Conservation (phyloP, 2,797 vertebrate genomes). For the Macrochelys suwanniensis region DNA sequence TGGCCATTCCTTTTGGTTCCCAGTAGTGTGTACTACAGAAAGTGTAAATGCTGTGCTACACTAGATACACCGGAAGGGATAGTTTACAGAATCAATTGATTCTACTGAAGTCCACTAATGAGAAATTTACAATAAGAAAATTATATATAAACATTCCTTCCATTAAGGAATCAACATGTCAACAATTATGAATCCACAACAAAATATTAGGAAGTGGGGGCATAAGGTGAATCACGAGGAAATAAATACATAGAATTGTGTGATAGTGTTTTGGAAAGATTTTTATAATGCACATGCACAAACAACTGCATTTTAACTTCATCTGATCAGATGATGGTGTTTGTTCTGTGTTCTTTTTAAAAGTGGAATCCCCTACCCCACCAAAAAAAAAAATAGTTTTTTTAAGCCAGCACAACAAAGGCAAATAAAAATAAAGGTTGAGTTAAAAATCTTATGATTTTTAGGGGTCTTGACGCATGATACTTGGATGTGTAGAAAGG, state of each 20-base stretch:
- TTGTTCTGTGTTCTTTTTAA: slow-evolving; percentile 35
- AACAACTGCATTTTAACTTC: slow-evolving; percentile 49
- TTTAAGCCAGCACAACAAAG: neutral
- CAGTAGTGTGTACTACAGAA: rapidly evolving
- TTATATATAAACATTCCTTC: neutral
- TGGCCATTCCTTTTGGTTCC: rapidly evolving
- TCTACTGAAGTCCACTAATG: neutral
- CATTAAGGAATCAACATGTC: neutral
- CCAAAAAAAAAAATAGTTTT: too few relatives aligned
- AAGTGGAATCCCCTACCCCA: neutral
- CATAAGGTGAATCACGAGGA: rapidly evolving
- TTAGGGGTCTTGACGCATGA: too few relatives aligned
- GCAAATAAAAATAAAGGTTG: too few relatives aligned
- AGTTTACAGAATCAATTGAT: neutral
- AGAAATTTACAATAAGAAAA: neutral
- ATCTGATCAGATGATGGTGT: slow-evolving; percentile 23
- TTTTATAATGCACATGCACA: slow-evolving; percentile 42
- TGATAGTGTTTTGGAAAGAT: slow-evolving; percentile 25
- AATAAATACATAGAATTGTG: neutral
- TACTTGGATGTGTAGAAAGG: too few relatives aligned
- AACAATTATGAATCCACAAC: rapidly evolving
- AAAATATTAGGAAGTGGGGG: rapidly evolving
- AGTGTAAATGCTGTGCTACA: neutral
- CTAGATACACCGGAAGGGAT: neutral
- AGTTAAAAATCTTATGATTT: too few relatives aligned